A percentile compares a stretch with the other conserved stretches of the same genome.
These are phyloP conservation scores for Meriones psammophilus DNA, from an alignment of 2,797 vertebrate species.

Conservation along the genomic window DNA sequence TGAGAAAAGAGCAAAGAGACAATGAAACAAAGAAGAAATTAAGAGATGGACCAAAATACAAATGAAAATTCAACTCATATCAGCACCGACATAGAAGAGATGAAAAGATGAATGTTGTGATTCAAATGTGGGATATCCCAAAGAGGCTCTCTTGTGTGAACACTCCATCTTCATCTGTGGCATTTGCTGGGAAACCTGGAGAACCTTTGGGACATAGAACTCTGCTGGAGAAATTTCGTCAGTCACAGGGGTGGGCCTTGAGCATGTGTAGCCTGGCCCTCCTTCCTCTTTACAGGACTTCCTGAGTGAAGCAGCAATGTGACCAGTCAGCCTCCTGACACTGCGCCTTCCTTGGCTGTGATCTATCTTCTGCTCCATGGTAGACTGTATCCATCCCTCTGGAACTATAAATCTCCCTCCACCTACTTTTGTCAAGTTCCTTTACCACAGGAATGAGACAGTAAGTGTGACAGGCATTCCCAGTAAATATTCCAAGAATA, in stretches of 20 bases:
- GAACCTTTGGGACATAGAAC: background rate
- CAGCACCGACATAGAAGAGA: background rate
- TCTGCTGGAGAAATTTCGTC: background rate
- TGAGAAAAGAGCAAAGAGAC: background rate
- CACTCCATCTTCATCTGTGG: too few relatives aligned
- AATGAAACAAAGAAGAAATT: background rate
- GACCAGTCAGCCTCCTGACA: background rate
- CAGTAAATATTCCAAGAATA: background rate
- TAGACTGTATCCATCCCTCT: too few relatives aligned
- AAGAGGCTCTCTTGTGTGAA: background rate
- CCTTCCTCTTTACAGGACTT: background rate
- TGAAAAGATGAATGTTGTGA: background rate
- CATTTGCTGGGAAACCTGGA: background rate
- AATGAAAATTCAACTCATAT: conserved; percentile 28
- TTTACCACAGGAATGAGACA: background rate
- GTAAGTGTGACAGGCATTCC: background rate
- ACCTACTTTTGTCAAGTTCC: background rate
- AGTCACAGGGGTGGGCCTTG: background rate
- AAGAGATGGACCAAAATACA: background rate
- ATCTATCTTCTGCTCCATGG: background rate
- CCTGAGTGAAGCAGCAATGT: background rate
- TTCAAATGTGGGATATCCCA: background rate
- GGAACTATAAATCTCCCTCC: background rate
- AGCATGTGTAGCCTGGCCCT: background rate
- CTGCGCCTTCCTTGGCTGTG: too few relatives aligned